A percentile compares a stretch with the other conserved stretches of the same genome.
Conservation (phyloP, 2,888 invertebrate species). For the Eupithecia pulchellata region DNA sequence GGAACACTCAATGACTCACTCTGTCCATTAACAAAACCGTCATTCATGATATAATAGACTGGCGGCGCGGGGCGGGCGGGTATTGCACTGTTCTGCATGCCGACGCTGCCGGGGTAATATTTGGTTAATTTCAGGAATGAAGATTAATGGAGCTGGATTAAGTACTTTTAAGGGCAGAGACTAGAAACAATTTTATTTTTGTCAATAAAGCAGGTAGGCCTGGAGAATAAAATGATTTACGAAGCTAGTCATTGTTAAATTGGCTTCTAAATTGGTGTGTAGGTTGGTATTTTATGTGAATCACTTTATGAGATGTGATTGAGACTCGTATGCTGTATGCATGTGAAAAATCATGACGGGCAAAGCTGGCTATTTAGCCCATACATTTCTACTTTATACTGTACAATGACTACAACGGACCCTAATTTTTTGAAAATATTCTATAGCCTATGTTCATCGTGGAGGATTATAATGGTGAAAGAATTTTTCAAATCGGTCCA, state of each 20-base stretch:
- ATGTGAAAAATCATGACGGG: too few species aligned
- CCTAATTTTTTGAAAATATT: too few species aligned
- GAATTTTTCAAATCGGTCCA: too few species aligned
- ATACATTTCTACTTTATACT: too few species aligned
- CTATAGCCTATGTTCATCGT: too few species aligned
- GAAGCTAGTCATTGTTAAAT: neutral
- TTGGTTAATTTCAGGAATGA: conserved; percentile 13
- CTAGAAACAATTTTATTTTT: neutral
- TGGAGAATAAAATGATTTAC: neutral
- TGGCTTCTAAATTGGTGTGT: neutral
- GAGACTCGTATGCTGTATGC: too few species aligned
- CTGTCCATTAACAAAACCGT: conserved; percentile 39
- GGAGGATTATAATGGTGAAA: too few species aligned
- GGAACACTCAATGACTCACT: neutral
- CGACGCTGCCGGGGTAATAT: conserved; percentile 9
- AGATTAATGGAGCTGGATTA: conserved; percentile 9
- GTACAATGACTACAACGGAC: too few species aligned
- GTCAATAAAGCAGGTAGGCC: neutral
- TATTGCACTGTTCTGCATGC: conserved; percentile 34
- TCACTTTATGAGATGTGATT: neutral
- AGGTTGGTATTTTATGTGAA: neutral
- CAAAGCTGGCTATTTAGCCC: too few species aligned
- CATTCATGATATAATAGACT: conserved; percentile 41
- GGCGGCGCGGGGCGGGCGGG: too few species aligned
- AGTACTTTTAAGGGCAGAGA: too few species aligned